Base-by-base conservation (phyloP, 2,113 vertebrate genomes). In the Sylvietta virens region DNA sequence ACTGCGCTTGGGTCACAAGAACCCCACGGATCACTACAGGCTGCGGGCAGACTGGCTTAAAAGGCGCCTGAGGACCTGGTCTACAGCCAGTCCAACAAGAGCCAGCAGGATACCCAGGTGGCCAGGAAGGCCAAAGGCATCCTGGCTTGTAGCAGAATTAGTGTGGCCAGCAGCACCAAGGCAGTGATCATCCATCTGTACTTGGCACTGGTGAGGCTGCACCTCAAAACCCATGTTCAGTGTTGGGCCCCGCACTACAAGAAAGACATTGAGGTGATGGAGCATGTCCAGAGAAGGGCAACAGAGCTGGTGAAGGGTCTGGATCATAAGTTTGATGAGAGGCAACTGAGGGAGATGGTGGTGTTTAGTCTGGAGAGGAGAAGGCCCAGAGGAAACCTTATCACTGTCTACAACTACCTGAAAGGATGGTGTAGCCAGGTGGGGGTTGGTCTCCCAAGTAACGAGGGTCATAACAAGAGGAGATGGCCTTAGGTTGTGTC, bases 191-290 rank as follows among this genome's bases (percentile, higher is more conserved):
- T 26, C 6, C 20, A 15, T 6, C 24, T 44, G 31, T 20, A 15
- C 30, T 15, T 7, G 21, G 30, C 21, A 40, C 31, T 0, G 0
- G 21, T 47, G 40, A 54, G 30, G 30, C 39, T 22, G 20, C 19
- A 16, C 11, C 33, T 54, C 3, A 0, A 61, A 74, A 27, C 21
- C 4, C 20, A 11, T 7, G 11, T 13, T n/a, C 4, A 7, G 30
- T 54, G 74, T 54, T 40, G 30, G 47, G 9, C 47, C 15, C 9
- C 1, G 3, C n/a, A 27, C 2, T 13, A 27, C 30, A 40, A 18
- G 15, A n/a, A 66, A 53, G n/a, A 54, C 14, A 19, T 12, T 76
- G 40, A 31, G n/a, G n/a, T n/a, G 21, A 21, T 61, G 14, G 10
- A 47, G 14, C 3, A 3, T 31, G n/a, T 40, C 47, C 47, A 47